Evolutionary conservation across 1,140 invertebrate genomes (phyloP), one percentile per base, ranked within the genome.

Genomic region (Laupala kohalensis): DNA sequence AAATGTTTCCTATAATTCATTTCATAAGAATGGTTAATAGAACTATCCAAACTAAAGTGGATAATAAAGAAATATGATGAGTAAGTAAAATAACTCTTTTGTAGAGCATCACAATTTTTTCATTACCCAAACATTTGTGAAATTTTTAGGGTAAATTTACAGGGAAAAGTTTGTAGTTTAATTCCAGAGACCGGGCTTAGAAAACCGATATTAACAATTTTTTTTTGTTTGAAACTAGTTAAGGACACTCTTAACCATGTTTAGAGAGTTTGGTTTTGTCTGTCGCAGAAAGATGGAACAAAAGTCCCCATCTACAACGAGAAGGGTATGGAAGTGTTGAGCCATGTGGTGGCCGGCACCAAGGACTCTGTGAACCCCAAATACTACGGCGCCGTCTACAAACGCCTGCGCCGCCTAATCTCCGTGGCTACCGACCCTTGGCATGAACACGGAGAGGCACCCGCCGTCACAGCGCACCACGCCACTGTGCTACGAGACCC

Each of bases 291-390:
- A 30, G 6, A 37, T 27, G 4, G 12, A 2, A 28, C 25, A 6
- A 2, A 19, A 23, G 12, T 28, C 66, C 64, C 68, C 28, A 6
- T 73, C 4, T 65, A 73, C 23, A 25, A 73, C 4, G 29, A 64
- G 2, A 15, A 69, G 37, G 80, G 37, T 80, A 84, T 71, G 73
- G 77, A 83, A 62, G 76, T 87, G 64, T 78, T 89, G 25, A 84
- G 83, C 25, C 82, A 85, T 65, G 74, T 85, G 25, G 78, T 88
- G 2, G 80, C 86, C 74, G 84, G 84, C 13, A 86, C 85, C 70
- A 75, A 78, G 13, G 83, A 83, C 69, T 83, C 81, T n/a, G 66
- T 81, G 2, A 81, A 86, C 74, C 70, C 73, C 6, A 75, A 77
- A 25, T 82, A 79, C 74, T 86, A 84, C 69, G 81, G 81, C 19